A percentile compares a stretch with the other conserved stretches of the same genome.
phyloP scores from a whole-genome alignment of 2,113 vertebrate species.

The Sphaerodactylus townsendi region DNA sequence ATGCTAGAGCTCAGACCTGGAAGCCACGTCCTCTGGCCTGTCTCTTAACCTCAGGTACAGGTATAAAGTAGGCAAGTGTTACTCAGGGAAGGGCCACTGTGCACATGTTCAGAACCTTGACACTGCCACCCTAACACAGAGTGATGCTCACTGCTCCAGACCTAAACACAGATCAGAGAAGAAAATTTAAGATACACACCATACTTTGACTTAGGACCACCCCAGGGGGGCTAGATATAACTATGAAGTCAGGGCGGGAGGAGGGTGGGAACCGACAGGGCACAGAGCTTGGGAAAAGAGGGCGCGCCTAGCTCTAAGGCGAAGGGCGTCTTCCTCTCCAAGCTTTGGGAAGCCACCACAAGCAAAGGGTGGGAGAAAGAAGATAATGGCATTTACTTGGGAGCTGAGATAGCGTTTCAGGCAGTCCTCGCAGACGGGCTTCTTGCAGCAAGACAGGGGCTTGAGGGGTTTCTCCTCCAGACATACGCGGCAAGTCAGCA shows the following conservation, averaged over 20 bases:
- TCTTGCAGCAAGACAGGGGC: constrained; percentile 91
- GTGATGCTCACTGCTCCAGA: not conserved
- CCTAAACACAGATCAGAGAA: no score
- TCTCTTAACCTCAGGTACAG: not conserved
- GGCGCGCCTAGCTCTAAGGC: no score
- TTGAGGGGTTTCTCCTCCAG: constrained; percentile 88
- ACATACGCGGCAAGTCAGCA: constrained; percentile 90
- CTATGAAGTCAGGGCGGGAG: no score
- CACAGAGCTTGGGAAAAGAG: no score
- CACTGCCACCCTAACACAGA: not conserved
- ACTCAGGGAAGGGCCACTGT: not conserved
- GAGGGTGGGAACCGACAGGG: no score
- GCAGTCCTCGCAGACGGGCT: constrained; percentile 94
- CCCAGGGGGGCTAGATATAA: no score
- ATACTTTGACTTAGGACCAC: not conserved
- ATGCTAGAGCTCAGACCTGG: not conserved
- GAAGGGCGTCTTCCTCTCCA: no score
- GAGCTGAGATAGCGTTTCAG: constrained; percentile 91
- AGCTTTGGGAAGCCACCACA: no score
- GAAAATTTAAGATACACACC: no score
- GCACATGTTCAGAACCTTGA: not conserved
- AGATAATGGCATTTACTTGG: constrained; percentile 78
- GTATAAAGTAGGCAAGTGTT: no score
- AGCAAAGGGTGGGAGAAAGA: not conserved
- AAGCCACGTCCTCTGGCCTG: not conserved